Evolutionary conservation across 2,888 invertebrate species (phyloP).

Genomic region (Drosophila rubida): DNA sequence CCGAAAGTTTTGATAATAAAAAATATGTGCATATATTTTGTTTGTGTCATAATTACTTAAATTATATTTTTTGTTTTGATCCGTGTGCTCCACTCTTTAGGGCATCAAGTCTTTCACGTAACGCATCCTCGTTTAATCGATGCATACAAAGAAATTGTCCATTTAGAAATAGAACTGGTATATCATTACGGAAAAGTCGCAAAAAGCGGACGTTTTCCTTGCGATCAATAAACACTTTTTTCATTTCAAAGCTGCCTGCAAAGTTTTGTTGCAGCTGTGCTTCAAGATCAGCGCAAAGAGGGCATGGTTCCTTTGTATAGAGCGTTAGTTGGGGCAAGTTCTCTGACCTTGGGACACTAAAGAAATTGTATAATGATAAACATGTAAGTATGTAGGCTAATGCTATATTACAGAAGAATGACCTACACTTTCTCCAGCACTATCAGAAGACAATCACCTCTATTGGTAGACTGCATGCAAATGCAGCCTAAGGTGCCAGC

Average conservation of each 20-base stretch:
- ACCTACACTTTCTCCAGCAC: constrained; percentile 95
- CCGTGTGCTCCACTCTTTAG: constrained; percentile 17
- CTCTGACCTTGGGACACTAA: constrained; percentile 12
- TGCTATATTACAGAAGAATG: constrained; percentile 82
- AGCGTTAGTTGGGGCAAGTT: constrained; percentile 89
- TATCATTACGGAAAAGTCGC: constrained; percentile 91
- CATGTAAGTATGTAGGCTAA: background rate
- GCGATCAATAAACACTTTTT: constrained; percentile 91
- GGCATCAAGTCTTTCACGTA: constrained; percentile 82
- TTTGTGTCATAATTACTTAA: constrained; percentile 11
- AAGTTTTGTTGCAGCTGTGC: constrained; percentile 87
- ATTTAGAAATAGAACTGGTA: constrained; percentile 94
- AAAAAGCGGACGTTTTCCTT: constrained; percentile 90
- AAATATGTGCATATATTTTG: constrained; percentile 8
- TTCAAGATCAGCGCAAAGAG: constrained; percentile 92
- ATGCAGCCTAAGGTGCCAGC: constrained; percentile 96
- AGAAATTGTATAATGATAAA: background rate
- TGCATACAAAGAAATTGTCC: constrained; percentile 93
- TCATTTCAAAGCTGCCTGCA: constrained; percentile 87
- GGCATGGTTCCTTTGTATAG: constrained; percentile 93
- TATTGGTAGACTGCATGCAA: constrained; percentile 96
- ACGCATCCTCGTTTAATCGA: constrained; percentile 87
- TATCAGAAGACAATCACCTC: constrained; percentile 96
- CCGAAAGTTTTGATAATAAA: constrained; percentile 11
- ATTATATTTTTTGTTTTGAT: constrained; percentile 11